A percentile compares a stretch with the other conserved stretches of the same genome.
Conservation (phyloP, 2,888 invertebrate genomes). For the Plebejus anna region DNA sequence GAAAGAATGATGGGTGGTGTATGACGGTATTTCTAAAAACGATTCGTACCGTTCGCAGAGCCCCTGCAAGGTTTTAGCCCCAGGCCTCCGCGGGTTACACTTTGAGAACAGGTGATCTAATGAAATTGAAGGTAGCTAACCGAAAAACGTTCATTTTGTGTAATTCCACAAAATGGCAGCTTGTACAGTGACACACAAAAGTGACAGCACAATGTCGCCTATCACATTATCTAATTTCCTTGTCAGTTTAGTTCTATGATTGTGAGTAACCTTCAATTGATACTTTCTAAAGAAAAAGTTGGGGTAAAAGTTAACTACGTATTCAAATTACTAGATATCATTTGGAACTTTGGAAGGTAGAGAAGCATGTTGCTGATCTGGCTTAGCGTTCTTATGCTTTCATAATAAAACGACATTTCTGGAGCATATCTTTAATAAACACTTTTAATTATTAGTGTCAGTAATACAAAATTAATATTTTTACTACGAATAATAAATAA, state of each 20-base stretch:
- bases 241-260: constrained; percentile 49
- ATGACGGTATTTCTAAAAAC: too few species aligned
- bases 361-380: neutral
- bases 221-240: constrained; percentile 74
- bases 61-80: too few species aligned
- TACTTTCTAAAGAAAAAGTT: constrained; percentile 5
- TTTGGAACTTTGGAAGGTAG: neutral
- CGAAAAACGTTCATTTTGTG: constrained; percentile 75
- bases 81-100: too few species aligned
- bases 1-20: too few species aligned
- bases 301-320: neutral
- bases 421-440: too few species aligned
- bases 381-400: too few species aligned
- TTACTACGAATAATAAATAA: too few species aligned
- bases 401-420: too few species aligned
- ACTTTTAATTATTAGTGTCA: too few species aligned
- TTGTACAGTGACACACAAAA: constrained; percentile 67
- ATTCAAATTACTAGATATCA: neutral
- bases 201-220: constrained; percentile 67
- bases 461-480: too few species aligned
- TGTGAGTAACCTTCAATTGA: neutral
- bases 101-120: neutral
- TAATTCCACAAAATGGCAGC: constrained; percentile 74
- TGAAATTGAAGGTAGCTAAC: constrained; percentile 61
- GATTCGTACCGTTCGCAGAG: too few species aligned